Base-by-base conservation (phyloP, 2,888 invertebrate genomes). In the Tricholauxania praeusta region DNA sequence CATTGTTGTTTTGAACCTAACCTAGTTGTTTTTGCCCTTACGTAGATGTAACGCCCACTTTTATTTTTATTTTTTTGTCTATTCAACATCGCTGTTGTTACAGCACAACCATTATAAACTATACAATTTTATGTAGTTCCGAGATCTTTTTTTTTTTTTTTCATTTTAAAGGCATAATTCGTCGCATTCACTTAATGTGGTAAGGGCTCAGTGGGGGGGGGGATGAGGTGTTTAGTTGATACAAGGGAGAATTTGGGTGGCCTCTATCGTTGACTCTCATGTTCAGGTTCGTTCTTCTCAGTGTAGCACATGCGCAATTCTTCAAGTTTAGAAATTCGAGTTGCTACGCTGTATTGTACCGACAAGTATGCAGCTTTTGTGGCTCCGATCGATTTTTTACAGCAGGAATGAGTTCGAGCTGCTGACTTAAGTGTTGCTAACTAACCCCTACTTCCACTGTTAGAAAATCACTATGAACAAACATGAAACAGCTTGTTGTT, bases 321-420 rank as follows among this genome's bases (percentile, higher is more conserved):
- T 53, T 17, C 53, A 53, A 53, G 10, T 17, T 17, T 19, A 53
- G 8, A 28, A 57, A 22, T 63, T 47, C 48, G 63, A 63, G 63
- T 63, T 63, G 39, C 32, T 47, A 63, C 48, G 48, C 47, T 39
- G 39, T 15, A 17, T 47, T 63, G 15, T 17, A 55, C 39, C 39
- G 39, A 39, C 22, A 28, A 28, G 28, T 28, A 28, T 28, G 14
- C 17, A 15, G 39, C 14, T 62, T 28, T 14, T 39, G n/a, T 47
- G 63, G 47, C 47, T 47, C 32, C 62, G 62, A 47, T 63, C 62
- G 62, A 63, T 63, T 63, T 63, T 63, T 63, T 47, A 32, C 39
- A 17, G 15, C 47, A 63, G 14, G 22, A 55, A 12, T 22, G 55
- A 55, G 55, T 39, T 55, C 19, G 55, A 52, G 52, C 19, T 12